Evolutionary conservation across 2,797 vertebrate species (phyloP).

Genomic region (Odontamblyopus lacepedii): DNA sequence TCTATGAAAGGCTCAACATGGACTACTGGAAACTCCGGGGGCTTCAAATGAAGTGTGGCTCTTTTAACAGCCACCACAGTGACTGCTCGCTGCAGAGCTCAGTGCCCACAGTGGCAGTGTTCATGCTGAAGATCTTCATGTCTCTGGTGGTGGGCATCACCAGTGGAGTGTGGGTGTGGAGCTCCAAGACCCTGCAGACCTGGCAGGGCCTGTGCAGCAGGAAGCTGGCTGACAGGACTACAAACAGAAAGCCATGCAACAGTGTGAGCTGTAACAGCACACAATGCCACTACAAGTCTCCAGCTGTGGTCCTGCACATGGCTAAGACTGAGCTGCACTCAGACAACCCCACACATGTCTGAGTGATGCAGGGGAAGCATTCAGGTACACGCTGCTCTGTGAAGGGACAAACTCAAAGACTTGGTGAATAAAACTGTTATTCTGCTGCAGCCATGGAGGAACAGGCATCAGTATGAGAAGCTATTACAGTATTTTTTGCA

Average conservation of each 20-base stretch:
- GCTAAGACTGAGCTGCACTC: conserved; percentile 91
- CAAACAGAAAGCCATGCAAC: conserved; percentile 85
- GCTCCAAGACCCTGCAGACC: conserved; percentile 97
- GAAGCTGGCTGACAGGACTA: conserved; percentile 87
- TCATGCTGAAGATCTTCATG: conserved; percentile 99
- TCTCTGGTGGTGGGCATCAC: conserved; percentile 98
- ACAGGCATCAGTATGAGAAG: conserved; percentile 46
- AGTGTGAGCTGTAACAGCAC: conserved; percentile 84
- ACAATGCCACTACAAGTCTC: conserved; percentile 93
- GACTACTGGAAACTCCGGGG: conserved; percentile 92
- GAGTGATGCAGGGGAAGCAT: conserved; percentile 32
- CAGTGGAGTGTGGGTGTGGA: conserved; percentile 99
- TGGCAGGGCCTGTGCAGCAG: conserved; percentile 96
- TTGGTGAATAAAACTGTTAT: conserved; percentile 43
- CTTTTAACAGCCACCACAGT: conserved; percentile 74
- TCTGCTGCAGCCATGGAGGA: conserved; percentile 61
- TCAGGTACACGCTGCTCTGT: conserved; percentile 37
- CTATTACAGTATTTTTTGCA: conserved; percentile 62
- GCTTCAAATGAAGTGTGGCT: conserved; percentile 81
- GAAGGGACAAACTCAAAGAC: conserved; percentile 69
- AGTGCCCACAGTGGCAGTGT: conserved; percentile 92
- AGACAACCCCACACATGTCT: conserved; percentile 93
- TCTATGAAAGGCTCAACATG: conserved; percentile 95
- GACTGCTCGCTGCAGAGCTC: conserved; percentile 89
- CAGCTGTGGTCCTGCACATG: conserved; percentile 90